phyloP scores from a whole-genome alignment of 92 coral and sea anemone species.

The Micromussa lordhowensis region DNA sequence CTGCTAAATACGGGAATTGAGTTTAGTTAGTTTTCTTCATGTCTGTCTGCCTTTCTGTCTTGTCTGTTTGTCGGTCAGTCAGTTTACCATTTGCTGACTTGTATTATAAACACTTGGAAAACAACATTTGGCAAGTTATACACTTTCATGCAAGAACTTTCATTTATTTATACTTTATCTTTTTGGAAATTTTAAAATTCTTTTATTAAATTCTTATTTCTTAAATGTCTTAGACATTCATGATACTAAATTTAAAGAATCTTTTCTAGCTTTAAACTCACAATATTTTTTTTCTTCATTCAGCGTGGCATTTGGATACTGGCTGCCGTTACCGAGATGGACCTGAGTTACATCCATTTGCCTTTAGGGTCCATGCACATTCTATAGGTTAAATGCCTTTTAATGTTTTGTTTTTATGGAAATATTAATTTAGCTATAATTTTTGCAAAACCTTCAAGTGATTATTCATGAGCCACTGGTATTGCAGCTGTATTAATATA shows the following conservation, averaged over 20 bases:
- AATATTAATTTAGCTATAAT: too few relatives aligned
- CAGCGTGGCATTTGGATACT: constrained; percentile 89
- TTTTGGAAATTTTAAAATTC: background rate
- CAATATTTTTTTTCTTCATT: background rate
- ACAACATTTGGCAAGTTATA: constrained; percentile 45
- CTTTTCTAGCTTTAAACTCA: background rate
- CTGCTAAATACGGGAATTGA: too few relatives aligned
- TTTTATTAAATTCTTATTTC: background rate
- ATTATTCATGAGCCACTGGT: too few relatives aligned
- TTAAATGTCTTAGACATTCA: background rate
- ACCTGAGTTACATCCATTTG: constrained; percentile 89
- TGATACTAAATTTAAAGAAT: background rate
- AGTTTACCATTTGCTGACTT: background rate
- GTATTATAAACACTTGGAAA: background rate
- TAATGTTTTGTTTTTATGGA: background rate
- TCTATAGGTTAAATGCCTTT: constrained; percentile 69
- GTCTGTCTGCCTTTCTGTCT: too few relatives aligned
- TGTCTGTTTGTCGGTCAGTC: background rate
- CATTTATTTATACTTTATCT: background rate
- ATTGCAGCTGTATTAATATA: too few relatives aligned
- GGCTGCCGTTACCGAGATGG: constrained; percentile 75
- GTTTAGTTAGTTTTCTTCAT: too few relatives aligned
- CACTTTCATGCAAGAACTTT: background rate
- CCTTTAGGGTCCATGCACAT: constrained; percentile 98
- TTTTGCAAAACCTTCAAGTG: too few relatives aligned